Conservation (phyloP, 2,113 vertebrate genomes). For the Rhinolophus ferrumequinum region DNA sequence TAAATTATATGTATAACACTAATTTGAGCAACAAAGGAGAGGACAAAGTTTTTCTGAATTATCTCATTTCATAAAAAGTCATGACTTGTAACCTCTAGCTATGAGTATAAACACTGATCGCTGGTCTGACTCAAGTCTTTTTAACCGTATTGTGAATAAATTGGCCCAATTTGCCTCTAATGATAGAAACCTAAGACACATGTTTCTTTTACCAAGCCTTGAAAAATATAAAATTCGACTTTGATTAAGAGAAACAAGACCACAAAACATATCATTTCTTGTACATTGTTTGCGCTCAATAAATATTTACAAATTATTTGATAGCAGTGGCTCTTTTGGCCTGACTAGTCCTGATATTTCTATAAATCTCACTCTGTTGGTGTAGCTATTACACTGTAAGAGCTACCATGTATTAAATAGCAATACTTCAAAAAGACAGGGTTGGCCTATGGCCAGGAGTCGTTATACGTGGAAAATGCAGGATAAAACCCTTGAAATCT, state of each 20-base stretch:
- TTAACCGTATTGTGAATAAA: not conserved
- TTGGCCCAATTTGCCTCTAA: not conserved
- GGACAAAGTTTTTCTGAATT: not conserved
- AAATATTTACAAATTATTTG: not conserved
- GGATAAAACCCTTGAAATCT: not conserved
- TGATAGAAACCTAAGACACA: not conserved
- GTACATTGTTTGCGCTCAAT: not conserved
- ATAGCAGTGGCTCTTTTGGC: not conserved
- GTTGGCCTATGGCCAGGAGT: not conserved
- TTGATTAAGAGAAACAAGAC: not conserved
- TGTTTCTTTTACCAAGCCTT: not conserved
- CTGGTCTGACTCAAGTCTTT: not conserved
- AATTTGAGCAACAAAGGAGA: not conserved
- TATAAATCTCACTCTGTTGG: not conserved
- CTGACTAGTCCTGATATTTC: not conserved
- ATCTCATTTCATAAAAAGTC: not conserved
- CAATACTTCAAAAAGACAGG: slow-evolving; percentile 4
- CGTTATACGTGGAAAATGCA: not conserved
- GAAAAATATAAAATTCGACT: not conserved
- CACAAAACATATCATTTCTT: not conserved
- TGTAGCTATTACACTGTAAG: not conserved
- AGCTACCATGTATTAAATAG: not conserved
- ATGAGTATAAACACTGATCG: not conserved
- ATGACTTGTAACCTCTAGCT: not conserved
- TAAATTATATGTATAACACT: not conserved